These are phyloP conservation scores for Bacillus rossius DNA, from an alignment of 1,140 invertebrate species.

Conservation along the genomic window DNA sequence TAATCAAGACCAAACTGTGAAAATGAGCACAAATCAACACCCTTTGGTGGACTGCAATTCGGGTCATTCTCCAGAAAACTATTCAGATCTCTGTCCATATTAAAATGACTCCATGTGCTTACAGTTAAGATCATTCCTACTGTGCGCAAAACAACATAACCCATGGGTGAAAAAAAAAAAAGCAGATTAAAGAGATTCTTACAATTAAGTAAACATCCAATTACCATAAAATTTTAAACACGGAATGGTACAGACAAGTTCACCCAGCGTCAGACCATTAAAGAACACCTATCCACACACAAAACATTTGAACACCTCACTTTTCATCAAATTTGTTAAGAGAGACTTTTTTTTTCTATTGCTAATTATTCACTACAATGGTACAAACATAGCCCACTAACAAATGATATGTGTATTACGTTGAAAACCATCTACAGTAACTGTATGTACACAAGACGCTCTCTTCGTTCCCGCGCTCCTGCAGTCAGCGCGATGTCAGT, in stretches of 20 bases:
- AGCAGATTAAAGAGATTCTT: conserved; percentile 1
- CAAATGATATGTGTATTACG: background rate
- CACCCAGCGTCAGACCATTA: background rate
- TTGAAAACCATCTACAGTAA: conserved; percentile 1
- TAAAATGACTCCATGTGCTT: background rate
- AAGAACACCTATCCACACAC: background rate
- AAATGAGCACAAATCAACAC: too few relatives aligned
- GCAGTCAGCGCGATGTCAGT: background rate
- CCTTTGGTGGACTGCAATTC: background rate
- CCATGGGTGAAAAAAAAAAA: background rate
- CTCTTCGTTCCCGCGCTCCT: background rate
- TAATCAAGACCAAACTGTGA: too few relatives aligned
- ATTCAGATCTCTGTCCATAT: background rate
- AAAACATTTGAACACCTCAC: conserved; percentile 1
- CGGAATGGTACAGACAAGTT: background rate
- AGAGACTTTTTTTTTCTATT: background rate
- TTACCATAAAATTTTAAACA: conserved; percentile 1
- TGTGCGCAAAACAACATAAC: background rate
- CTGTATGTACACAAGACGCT: background rate
- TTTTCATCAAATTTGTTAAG: background rate
- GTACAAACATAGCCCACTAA: conserved; percentile 5
- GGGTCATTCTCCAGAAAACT: background rate
- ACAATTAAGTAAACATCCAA: conserved; percentile 6
- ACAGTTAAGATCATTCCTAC: background rate
- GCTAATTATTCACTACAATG: background rate